phyloP scores from a whole-genome alignment of 2,888 invertebrate species.

The Caenorhabditis zanzibari region DNA sequence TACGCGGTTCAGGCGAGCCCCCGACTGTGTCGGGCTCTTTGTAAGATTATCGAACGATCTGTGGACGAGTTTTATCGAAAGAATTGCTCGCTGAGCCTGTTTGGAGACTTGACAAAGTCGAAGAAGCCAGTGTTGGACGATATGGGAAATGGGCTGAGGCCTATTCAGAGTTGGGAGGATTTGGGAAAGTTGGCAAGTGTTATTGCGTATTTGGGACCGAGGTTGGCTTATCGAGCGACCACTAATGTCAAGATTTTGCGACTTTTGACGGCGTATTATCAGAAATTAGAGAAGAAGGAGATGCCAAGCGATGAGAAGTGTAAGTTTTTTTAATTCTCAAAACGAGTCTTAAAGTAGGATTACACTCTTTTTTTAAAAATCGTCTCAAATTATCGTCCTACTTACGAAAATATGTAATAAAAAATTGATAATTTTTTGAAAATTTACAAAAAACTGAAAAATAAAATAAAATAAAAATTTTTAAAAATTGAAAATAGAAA shows the following conservation, averaged over 20 bases:
- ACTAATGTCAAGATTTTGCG: conserved; percentile 91
- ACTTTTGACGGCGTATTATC: conserved; percentile 85
- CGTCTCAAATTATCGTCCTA: too few relatives aligned
- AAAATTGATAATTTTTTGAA: too few relatives aligned
- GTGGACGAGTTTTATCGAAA: conserved; percentile 75
- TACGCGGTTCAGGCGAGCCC: conserved; percentile 80
- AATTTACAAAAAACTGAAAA: too few relatives aligned
- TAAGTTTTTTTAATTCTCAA: conserved; percentile 28
- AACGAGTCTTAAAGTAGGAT: too few relatives aligned
- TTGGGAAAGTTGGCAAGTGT: conserved; percentile 66
- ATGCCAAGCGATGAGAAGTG: conserved; percentile 64
- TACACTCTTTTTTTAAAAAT: too few relatives aligned
- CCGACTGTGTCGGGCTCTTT: conserved; percentile 74
- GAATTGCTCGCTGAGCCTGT: conserved; percentile 49
- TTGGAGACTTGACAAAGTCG: conserved; percentile 38
- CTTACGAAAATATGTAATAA: too few relatives aligned
- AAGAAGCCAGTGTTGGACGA: conserved; percentile 43
- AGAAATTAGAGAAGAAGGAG: conserved; percentile 68
- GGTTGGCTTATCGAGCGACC: conserved; percentile 85
- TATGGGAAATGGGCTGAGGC: conserved; percentile 43
- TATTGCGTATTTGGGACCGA: conserved; percentile 72
- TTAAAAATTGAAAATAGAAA: too few relatives aligned
- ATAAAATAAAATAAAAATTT: too few relatives aligned
- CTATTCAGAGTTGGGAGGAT: conserved; percentile 74
- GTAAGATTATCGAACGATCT: conserved; percentile 74